A percentile compares a stretch with the other conserved stretches of the same genome.
These are phyloP conservation scores for Neria commutata DNA, from an alignment of 2,888 invertebrate species.

Conservation along the genomic window DNA sequence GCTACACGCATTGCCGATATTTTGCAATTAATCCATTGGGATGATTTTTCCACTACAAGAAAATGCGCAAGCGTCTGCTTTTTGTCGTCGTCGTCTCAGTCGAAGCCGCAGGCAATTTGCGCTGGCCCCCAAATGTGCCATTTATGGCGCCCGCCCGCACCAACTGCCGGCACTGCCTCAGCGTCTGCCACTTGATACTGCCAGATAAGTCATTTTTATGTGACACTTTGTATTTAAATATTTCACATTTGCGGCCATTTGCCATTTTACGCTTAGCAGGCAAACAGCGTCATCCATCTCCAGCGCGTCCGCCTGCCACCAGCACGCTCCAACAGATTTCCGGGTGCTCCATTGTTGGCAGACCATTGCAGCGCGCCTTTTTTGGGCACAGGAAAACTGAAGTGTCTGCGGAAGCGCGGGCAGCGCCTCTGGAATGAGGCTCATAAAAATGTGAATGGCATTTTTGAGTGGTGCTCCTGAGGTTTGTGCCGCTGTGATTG, in stretches of 20 bases:
- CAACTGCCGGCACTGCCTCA: constrained; percentile 23
- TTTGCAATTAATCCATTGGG: constrained; percentile 51
- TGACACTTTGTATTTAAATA: constrained; percentile 57
- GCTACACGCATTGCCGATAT: constrained; percentile 4
- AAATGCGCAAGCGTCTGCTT: constrained; percentile 24
- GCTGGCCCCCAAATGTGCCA: constrained; percentile 33
- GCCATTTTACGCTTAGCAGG: constrained; percentile 26
- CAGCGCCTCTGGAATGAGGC: no score
- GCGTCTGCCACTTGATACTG: constrained; percentile 44
- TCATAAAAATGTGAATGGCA: constrained; percentile 37
- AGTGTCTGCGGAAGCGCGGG: background rate
- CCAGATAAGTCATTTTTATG: constrained; percentile 60
- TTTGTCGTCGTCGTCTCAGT: constrained; percentile 27
- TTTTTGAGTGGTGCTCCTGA: constrained; percentile 42
- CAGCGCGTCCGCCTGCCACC: background rate
- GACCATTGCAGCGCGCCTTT: no score
- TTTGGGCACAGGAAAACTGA: background rate
- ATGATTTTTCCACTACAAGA: constrained; percentile 51
- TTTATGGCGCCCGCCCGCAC: constrained; percentile 47
- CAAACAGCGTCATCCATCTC: background rate
- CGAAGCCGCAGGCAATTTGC: constrained; percentile 15
- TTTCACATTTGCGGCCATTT: constrained; percentile 53
- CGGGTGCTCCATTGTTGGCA: constrained; percentile 5
- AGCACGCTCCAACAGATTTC: background rate
- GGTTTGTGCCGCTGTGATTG: constrained; percentile 45